Evolutionary conservation across 1,140 invertebrate species (phyloP), one percentile per base, ranked within the genome.

Genomic region (Tetragnatha versicolor): DNA sequence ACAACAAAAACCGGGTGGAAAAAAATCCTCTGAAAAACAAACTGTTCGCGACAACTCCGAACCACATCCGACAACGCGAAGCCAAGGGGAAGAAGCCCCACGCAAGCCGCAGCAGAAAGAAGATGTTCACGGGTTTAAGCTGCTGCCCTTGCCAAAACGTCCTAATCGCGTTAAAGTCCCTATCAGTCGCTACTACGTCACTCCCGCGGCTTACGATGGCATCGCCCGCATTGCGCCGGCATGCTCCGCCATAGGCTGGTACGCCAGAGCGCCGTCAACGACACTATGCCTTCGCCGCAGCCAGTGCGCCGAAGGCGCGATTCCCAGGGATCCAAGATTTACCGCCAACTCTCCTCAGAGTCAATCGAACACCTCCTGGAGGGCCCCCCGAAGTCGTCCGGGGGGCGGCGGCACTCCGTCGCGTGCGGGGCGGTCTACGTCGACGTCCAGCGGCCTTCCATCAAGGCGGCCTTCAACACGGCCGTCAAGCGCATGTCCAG

Each of bases 181-280:
- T 17, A 25, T 5, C 35, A 65, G 10, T 42, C 12, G 6, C 17
- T 22, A 35, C 31, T 22, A 12, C 4, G 33, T 53, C 17, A 37
- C 29, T 20, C 29, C 31, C 22, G 1, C 22, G 17, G 12, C 4
- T 39, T 10, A 6, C 6, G n/a, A 42, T 27, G 58, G 37, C 35
- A 20, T 25, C 37, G 25, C 33, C 63, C n/a, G 37, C 47, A 51
- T 17, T 53, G 45, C n/a, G 31, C n/a, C 55, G 55, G 33, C 47
- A 69, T 69, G 65, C 47, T 79, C 9, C 76, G 76, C 9, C 76
- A 69, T 14, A 55, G 76, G 10, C 37, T 79, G 27, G 76, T 79
- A 17, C 35, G 76, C 20, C 76, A 79, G 39, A 45, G 65, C 49
- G 65, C 63, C 9, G 6, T 79, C 37, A 69, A 61, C 25, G 14